Conservation (phyloP, 2,888 invertebrate species). For the Caenorhabditis macrosperma region DNA sequence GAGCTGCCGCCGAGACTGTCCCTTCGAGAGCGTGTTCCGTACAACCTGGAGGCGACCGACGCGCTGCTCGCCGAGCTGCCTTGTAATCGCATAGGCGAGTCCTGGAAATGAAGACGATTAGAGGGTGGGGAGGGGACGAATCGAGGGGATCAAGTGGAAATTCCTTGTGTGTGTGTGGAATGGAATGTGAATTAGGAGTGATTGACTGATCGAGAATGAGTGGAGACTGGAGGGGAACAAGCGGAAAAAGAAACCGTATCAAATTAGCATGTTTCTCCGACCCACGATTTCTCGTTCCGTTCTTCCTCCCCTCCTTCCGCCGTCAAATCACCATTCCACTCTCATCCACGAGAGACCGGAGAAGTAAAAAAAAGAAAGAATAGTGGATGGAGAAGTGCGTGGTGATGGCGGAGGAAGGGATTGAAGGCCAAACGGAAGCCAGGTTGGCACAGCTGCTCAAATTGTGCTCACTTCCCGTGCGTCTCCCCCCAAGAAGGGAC, state of each 20-base stretch:
- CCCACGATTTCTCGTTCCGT: conserved; percentile 26
- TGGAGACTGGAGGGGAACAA: conserved; percentile 5
- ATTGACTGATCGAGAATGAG: conserved; percentile 33
- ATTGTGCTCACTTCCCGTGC: conserved; percentile 55
- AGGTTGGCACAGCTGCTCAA: conserved; percentile 56
- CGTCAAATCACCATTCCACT: background rate
- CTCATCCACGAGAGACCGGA: background rate
- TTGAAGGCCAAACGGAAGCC: conserved; percentile 44
- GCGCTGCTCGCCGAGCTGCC: conserved; percentile 73
- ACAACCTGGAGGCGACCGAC: conserved; percentile 78
- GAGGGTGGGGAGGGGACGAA: background rate
- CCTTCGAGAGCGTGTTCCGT: conserved; percentile 67
- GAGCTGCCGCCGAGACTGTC: conserved; percentile 65
- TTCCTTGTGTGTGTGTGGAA: too few species aligned
- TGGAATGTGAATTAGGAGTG: conserved; percentile 10
- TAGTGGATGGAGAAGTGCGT: background rate
- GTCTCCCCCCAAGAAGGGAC: conserved; percentile 10
- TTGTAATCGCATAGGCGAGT: conserved; percentile 73
- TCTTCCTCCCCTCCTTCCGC: background rate
- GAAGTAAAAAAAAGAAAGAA: conserved; percentile 16
- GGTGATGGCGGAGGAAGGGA: conserved; percentile 6
- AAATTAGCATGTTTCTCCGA: conserved; percentile 48
- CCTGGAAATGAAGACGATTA: conserved; percentile 56
- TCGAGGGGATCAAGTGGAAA: background rate
- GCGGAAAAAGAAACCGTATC: conserved; percentile 40